Evolutionary conservation across 2,113 vertebrate genomes (phyloP), one percentile per base, ranked within the genome.

Genomic region (Elanoides forficatus): DNA sequence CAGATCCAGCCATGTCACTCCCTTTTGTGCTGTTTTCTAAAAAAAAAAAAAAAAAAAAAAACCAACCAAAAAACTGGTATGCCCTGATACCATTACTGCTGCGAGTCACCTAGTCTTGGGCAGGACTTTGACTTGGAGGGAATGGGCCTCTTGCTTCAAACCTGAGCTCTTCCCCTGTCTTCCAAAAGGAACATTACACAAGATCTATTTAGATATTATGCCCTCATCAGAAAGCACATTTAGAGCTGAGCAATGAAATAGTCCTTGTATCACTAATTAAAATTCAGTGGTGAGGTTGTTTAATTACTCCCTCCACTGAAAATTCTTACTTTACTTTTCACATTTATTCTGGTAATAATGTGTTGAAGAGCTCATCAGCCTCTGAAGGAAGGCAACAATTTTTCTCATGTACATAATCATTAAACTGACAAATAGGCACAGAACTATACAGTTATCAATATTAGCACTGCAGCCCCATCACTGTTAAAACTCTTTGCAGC

Each of bases 311-410:
- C 88, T 94, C 81, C 75, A 94, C 93, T 93, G 93, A 97, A 96
- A 94, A 96, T 89, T 96, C 83, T 96, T 97, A 94, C 94, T 97
- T 98, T 97, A 94, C 88, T 88, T 97, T 97, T 96, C 90, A 88
- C 93, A 96, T 97, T 93, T 97, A 95, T 97, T 96, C 95, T 95
- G 40, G 94, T 87, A 93, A 97, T 97, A 96, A 95, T 78, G 86
- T 74, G 66, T 79, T 93, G 95, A 98, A 96, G 88, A 94, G 93
- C 96, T 98, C 91, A 95, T 97, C 95, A 95, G 85, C 86, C 48
- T 79, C 78, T 80, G 90, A 97, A 96, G 90, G 86, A 83, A 96
- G 88, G 81, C 81, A 85, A 81, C 93, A 87, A 85, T 95, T 96
- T 96, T 94, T 96, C 86, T 97, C 68, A 0, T 93, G 94, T 82